A percentile compares a stretch with the other conserved stretches of the same genome.
These are phyloP conservation scores for Leucozona laternaria DNA, from an alignment of 2,888 invertebrate species.

Conservation along the genomic window DNA sequence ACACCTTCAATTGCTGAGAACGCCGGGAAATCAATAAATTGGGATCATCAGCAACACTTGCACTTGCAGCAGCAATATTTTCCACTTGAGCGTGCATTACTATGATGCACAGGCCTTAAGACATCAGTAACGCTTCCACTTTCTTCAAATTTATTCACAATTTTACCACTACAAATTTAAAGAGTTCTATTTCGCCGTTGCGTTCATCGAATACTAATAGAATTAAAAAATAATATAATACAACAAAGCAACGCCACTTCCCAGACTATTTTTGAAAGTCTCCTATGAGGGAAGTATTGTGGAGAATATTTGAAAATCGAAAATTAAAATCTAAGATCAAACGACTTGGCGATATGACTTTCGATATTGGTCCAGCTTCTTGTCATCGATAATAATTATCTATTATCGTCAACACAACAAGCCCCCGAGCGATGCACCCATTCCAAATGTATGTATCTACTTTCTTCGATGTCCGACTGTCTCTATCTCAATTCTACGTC, in stretches of 20 bases:
- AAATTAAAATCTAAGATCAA: slow-evolving; percentile 35
- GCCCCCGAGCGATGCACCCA: slow-evolving; percentile 1
- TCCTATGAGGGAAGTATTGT: background rate
- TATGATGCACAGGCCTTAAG: too few species aligned
- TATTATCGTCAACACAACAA: slow-evolving; percentile 33
- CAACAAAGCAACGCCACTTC: background rate
- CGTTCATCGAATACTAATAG: too few species aligned
- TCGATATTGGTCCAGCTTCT: slow-evolving; percentile 23
- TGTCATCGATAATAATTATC: slow-evolving; percentile 27
- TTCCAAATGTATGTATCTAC: slow-evolving; percentile 6
- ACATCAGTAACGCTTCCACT: too few species aligned
- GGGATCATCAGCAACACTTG: too few species aligned
- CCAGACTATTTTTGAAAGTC: background rate
- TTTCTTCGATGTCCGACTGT: slow-evolving; percentile 42
- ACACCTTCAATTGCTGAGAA: too few species aligned
- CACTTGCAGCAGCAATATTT: too few species aligned
- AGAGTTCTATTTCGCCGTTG: too few species aligned
- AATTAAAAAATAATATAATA: background rate
- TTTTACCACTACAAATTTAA: too few species aligned
- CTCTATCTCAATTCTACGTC: background rate
- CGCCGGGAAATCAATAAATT: too few species aligned
- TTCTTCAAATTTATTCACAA: too few species aligned
- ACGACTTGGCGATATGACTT: slow-evolving; percentile 40
- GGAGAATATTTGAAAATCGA: slow-evolving; percentile 11
- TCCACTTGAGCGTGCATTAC: too few species aligned